These are phyloP conservation scores for Piscicola geometra DNA, from an alignment of 2,888 invertebrate species.

Conservation along the genomic window DNA sequence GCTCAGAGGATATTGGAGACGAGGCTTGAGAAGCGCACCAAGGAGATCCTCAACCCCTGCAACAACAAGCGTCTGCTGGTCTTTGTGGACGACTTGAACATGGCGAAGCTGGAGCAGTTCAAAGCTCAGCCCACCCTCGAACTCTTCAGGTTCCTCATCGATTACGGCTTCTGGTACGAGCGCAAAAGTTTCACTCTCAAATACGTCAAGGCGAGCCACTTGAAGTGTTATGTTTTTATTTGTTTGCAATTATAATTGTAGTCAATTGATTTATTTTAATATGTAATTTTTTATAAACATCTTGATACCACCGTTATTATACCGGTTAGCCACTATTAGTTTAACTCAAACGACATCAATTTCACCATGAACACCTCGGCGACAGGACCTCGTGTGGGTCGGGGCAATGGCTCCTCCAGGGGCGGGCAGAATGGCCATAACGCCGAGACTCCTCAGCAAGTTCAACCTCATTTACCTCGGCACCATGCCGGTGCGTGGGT, in stretches of 20 bases:
- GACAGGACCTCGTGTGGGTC: constrained; percentile 59
- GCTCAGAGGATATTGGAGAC: constrained; percentile 75
- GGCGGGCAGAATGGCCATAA: constrained; percentile 55
- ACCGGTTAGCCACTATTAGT: too few species aligned
- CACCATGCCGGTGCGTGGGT: constrained; percentile 64
- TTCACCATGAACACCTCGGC: not conserved
- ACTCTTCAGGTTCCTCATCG: constrained; percentile 76
- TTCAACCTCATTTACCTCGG: constrained; percentile 60
- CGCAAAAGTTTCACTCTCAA: constrained; percentile 72
- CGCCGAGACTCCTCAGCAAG: constrained; percentile 54
- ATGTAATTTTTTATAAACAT: too few species aligned
- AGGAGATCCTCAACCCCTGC: constrained; percentile 73
- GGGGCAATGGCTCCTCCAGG: constrained; percentile 57
- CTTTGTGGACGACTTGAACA: constrained; percentile 86
- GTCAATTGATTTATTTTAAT: too few species aligned
- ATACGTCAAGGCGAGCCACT: constrained; percentile 65
- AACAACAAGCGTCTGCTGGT: constrained; percentile 76
- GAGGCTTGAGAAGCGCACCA: constrained; percentile 79
- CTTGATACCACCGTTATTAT: too few species aligned
- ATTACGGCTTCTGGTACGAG: constrained; percentile 86
- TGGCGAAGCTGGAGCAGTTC: constrained; percentile 81
- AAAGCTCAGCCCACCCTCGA: constrained; percentile 85
- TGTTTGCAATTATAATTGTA: too few species aligned
- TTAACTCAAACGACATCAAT: too few species aligned
- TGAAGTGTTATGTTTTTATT: too few species aligned